Evolutionary conservation across 2,888 invertebrate species (phyloP), one percentile per base, ranked within the genome.

Genomic region (Drosophila aldrichi): DNA sequence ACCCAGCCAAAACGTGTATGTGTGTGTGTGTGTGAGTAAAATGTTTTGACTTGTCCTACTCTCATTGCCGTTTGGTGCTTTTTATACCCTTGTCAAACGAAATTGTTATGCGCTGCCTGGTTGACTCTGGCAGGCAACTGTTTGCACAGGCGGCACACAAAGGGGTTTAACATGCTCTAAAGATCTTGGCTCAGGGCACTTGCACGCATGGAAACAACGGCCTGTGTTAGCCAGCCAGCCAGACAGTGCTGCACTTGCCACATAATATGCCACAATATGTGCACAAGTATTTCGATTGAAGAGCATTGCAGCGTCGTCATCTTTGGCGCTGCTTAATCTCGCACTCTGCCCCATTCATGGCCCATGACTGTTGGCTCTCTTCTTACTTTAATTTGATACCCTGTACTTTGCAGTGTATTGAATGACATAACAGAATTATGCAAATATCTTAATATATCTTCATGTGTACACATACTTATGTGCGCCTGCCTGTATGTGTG

Each of bases 31-130:
- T 66, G 62, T 46, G 67, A 44, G 61, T 58, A 74, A 86, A 86
- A 83, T 81, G 81, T 78, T 81, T 81, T 78, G 79, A 65, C 72
- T 84, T 88, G 69, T 68, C 77, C 82, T 81, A 75, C 67, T 71
- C 81, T 79, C 64, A 57, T 82, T 83, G 82, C 60, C 61, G 67
- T 65, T 82, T 80, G 80, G 63, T 58, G 77, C 54, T 81, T 81
- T 86, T 86, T 60, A 81, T 83, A 86, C 81, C 67, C 75, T 74
- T 64, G 74, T 69, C 58, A 49, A 36, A 40, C n/a, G 51, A 72
- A 66, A 75, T 77, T 77, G 74, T 67, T 77, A 55, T 77, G 66
- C 73, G 66, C 61, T 67, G 78, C 58, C 29, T 67, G 54, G 54
- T 69, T 69, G 74, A 69, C 63, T 76, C 60, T 77, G 66, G 12